Base-by-base conservation (phyloP, 1,140 invertebrate species). In the Meloidogyne exigua region DNA sequence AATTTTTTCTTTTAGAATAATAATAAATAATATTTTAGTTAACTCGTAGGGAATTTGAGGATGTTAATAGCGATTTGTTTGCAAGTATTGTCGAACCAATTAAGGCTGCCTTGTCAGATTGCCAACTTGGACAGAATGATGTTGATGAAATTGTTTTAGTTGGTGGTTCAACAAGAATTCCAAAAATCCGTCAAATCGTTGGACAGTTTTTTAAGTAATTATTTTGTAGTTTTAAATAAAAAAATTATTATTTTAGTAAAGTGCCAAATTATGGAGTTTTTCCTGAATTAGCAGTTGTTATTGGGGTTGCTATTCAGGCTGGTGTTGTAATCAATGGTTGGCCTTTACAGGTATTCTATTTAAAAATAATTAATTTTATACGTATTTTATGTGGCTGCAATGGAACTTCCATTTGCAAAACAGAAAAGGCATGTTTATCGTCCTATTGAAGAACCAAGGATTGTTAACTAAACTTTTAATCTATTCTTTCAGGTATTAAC, bases 311-410 rank as follows among this genome's bases (percentile, higher is more conserved):
- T 36, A 87, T 90, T 42, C 89, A 90, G 79, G 89, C 90, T 9
- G 90, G 89, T 1, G 90, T 90, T 57, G 83, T 90, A 18, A 89
- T 88, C n/a, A 89, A 89, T 12, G 89, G 89, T 80, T 90, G 89
- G 90, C 89, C 90, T 9, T 81, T 90, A 49, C 88, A 88, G 21
- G 89, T 57, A n/a, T 57, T n/a, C 21, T 57, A 15, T 10, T 49
- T 57, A 57, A n/a, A 57, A n/a, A 57, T 15, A 2, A 44, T 44
- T 44, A 2, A n/a, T n/a, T 57, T 3, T 18, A 18, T 57, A 57
- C 7, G 0, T 57, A n/a, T 57, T 57, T 57, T 57, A 57, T 57
- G 49, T 90, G 23, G 89, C 89, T 77, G 89, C 89, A 32, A 88
- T 90, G 64, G 89, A 90, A 80, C 75, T 89, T 42, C 88, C 85